These are phyloP conservation scores for Choloepus hoffmanni DNA, from an alignment of 2,113 vertebrate species.

Conservation along the genomic window DNA sequence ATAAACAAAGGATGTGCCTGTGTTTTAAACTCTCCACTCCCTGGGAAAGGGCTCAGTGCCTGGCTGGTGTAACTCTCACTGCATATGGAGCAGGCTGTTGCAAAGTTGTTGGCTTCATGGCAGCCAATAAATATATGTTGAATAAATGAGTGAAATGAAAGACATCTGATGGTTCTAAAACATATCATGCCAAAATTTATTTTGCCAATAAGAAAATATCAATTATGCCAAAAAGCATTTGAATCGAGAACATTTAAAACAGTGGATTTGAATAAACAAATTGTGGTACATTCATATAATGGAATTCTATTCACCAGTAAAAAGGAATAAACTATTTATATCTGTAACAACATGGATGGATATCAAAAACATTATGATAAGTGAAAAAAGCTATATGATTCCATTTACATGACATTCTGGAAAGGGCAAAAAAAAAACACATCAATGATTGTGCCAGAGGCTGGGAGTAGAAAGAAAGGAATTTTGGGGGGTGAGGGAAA, in stretches of 20 bases:
- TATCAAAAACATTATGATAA: neutral
- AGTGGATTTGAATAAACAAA: neutral
- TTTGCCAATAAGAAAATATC: slow-evolving; percentile 17
- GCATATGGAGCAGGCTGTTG: neutral
- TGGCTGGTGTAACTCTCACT: neutral
- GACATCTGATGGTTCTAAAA: neutral
- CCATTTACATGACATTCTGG: neutral
- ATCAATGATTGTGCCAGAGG: neutral
- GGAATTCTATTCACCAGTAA: neutral
- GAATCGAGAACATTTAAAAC: neutral
- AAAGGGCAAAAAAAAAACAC: neutral
- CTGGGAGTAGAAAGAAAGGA: neutral
- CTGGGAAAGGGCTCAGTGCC: neutral
- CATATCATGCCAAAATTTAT: neutral
- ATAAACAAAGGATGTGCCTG: neutral
- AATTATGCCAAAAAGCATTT: neutral
- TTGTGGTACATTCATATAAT: neutral
- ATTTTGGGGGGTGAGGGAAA: neutral
- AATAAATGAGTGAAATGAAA: neutral
- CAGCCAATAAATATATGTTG: neutral
- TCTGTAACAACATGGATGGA: neutral
- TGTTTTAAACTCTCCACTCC: neutral
- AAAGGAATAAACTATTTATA: neutral
- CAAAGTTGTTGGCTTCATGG: neutral
- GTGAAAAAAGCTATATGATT: neutral